Evolutionary conservation across 2,888 invertebrate genomes (phyloP).

Genomic region (Timandra comae): DNA sequence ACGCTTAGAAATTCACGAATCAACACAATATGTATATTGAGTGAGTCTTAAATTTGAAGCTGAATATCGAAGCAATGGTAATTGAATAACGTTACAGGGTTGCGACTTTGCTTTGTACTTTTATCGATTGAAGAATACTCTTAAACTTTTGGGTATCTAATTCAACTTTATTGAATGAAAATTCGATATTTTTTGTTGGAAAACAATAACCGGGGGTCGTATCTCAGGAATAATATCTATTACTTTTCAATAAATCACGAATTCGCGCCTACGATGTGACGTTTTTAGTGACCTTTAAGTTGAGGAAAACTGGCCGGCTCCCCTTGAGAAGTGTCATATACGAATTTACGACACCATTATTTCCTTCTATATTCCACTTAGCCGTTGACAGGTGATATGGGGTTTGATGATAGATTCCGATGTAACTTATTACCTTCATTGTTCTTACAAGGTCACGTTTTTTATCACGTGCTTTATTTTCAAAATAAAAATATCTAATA

Average conservation of each 20-base stretch:
- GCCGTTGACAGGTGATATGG: slow-evolving; percentile 30
- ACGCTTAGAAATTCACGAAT: slow-evolving; percentile 29
- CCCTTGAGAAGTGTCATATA: slow-evolving; percentile 49
- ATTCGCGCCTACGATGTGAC: slow-evolving; percentile 41
- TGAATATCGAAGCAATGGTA: slow-evolving; percentile 38
- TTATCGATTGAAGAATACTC: background rate
- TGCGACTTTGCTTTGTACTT: no score
- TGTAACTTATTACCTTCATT: slow-evolving; percentile 24
- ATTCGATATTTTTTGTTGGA: background rate
- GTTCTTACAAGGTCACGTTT: no score
- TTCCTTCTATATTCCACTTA: slow-evolving; percentile 30
- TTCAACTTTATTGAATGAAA: background rate
- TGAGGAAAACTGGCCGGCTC: slow-evolving; percentile 39
- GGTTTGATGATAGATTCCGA: slow-evolving; percentile 24
- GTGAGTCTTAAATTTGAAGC: slow-evolving; percentile 31
- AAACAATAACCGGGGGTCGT: background rate
- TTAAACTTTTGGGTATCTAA: no score
- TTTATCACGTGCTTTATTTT: no score
- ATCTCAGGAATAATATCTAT: slow-evolving; percentile 1
- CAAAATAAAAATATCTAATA: no score
- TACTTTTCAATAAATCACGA: slow-evolving; percentile 40
- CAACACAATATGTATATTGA: slow-evolving; percentile 24
- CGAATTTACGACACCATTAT: slow-evolving; percentile 56
- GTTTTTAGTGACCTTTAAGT: slow-evolving; percentile 58
- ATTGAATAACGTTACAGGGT: slow-evolving; percentile 6